Base-by-base conservation (phyloP, 35 echinoderm and acorn worm species). In the Patiria miniata region DNA sequence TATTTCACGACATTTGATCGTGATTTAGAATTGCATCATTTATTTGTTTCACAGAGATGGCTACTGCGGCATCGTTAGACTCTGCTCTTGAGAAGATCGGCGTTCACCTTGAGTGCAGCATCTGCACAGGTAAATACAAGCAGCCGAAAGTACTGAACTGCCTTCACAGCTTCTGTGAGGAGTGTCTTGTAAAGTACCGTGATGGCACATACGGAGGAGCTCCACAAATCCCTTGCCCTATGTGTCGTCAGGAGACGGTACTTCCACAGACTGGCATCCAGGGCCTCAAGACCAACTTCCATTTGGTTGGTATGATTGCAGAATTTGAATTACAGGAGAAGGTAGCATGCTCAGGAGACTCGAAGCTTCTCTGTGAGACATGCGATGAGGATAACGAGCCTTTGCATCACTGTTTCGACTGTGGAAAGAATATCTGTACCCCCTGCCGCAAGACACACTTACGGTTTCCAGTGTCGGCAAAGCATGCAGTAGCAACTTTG, bases 161-260 rank as follows among this genome's bases (percentile, higher is more conserved):
- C 61, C 53, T 92, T 5, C 91, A 93, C 73, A 87, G 76, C 16
- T 87, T 93, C 40, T 93, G 91, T 78, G 37, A 57, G 37, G 54
- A 81, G 8, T 93, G 91, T 55, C 39, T 93, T 37, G 58, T 83
- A 52, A 83, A 87, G 42, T 60, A 78, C 29, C 36, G 87, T 16
- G 39, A 22, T 23, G 32, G 16, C 44, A 36, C 52, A 15, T 16
- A 78, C 0, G 1, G 15, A n/a, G 6, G 37, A 18, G 19, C 39
- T 34, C 9, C 33, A 14, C 4, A 47, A 12, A 40, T 88, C 18
- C 28, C 23, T 33, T 91, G 89, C 44, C 89, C 89, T 1, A 51
- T 38, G 18, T 91, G 89, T 37, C 68, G 82, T 23, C 55, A 60
- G 38, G 33, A 55, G 17, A 78, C 9, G 33, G 40, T 85, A 36